Evolutionary conservation across 2,113 vertebrate species (phyloP).

Genomic region (Turnix velox): DNA sequence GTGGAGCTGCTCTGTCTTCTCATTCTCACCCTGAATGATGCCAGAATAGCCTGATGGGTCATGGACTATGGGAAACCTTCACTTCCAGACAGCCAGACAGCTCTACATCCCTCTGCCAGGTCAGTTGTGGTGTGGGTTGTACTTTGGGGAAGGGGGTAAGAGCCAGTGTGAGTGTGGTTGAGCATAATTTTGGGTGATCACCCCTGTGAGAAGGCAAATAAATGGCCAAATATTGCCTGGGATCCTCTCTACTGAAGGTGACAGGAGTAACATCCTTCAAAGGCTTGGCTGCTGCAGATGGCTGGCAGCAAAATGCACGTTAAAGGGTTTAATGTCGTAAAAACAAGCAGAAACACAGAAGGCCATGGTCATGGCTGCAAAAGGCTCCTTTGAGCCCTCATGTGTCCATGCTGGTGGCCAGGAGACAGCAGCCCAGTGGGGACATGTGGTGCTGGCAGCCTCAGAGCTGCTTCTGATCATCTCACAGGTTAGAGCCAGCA

Average conservation of each 20-base stretch:
- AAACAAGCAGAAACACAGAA: accelerated
- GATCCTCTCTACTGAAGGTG: background rate
- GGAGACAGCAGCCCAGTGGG: background rate
- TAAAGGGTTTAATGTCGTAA: background rate
- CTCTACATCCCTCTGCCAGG: background rate
- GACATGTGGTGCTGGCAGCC: background rate
- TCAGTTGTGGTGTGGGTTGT: background rate
- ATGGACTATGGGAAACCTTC: accelerated
- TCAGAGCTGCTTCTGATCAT: background rate
- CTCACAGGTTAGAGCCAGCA: background rate
- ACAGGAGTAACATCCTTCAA: background rate
- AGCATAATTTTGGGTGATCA: background rate
- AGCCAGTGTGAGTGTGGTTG: accelerated
- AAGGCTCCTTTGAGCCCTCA: background rate
- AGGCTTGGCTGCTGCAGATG: background rate
- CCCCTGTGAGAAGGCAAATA: background rate
- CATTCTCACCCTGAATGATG: accelerated
- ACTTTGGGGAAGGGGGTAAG: background rate
- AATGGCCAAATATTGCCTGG: background rate
- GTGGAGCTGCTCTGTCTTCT: background rate
- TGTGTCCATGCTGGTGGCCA: background rate
- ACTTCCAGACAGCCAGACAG: background rate
- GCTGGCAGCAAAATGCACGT: background rate
- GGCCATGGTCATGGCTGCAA: accelerated
- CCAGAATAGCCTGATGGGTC: background rate